Conservation (phyloP, 2,797 vertebrate genomes). For the Hydrolagus colliei region DNA sequence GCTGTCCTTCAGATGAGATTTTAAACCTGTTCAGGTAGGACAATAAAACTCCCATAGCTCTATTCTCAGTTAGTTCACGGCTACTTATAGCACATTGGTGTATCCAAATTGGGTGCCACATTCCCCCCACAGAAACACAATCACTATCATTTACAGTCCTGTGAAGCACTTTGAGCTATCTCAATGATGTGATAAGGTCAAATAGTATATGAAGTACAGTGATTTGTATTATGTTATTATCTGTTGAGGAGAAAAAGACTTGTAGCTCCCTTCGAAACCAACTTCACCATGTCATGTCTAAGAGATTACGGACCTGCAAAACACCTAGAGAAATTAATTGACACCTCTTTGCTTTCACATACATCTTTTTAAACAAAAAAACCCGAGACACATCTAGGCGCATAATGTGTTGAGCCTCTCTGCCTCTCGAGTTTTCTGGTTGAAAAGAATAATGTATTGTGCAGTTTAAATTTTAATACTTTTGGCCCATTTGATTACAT, state of each 20-base stretch:
- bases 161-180: no score
- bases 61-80: no score
- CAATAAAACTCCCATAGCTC: no score
- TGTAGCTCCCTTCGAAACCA: background rate
- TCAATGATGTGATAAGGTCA: no score
- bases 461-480: background rate
- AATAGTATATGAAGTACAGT: no score
- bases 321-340: conserved; percentile 16
- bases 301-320: background rate
- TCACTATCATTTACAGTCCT: no score
- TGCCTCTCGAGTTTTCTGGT: background rate
- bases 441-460: background rate
- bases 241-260: background rate
- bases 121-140: no score
- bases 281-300: background rate
- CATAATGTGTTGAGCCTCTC: background rate
- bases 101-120: no score
- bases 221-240: no score
- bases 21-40: no score
- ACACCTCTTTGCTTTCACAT: background rate
- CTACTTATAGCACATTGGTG: no score
- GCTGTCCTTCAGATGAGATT: no score
- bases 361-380: background rate
- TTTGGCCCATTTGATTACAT: background rate
- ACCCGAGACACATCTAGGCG: background rate